Evolutionary conservation across 2,888 invertebrate species (phyloP), one percentile per base, ranked within the genome.

Genomic region (Coenonympha glycerion): DNA sequence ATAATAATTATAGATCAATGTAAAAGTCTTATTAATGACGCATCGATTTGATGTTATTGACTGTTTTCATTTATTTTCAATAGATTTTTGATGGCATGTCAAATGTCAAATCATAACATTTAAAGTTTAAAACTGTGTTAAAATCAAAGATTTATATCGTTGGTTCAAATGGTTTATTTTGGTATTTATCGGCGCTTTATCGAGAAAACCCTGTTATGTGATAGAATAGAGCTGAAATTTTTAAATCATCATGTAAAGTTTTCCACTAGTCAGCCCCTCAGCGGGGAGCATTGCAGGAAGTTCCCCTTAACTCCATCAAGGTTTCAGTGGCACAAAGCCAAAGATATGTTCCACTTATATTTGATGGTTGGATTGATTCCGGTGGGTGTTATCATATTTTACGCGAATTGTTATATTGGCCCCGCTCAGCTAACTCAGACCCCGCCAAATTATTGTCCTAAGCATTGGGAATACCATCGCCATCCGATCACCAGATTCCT

Each of bases 381-480:
- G 0, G 81, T 92, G 8, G 69, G 80, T 0, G 71, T 89, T 0
- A 65, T 92, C 6, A 86, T 93, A n/a, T 79, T 92, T 46, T 91
- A 87, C 61, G 63, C 81, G 18, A 95, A 96, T 69, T 87, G 95
- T 22, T 96, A 94, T 65, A 87, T 96, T 63, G 98, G 97, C 0
- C 95, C 95, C 3, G 95, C 95, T 9, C 90, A 92, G 47, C 83
- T 98, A 47, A 76, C 90, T 0, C 92, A 93, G 62, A 93, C 93
- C 28, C 97, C 97, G 15, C 93, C 93, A 51, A 95, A 86, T 6
- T 96, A 96, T 70, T 88, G 71, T 15, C 97, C 97, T 0, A 91
- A 96, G 73, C 88, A 94, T 66, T 96, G 94, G 93, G 98, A 98
- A 83, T 97, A 97, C 76, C 89, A 92, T 62, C 90, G 89, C 37